Percentiles rank a stretch among this genome's conserved stretches.
These are phyloP conservation scores for Psococerastis gibbosa DNA, from an alignment of 2,888 invertebrate species.

Conservation along the genomic window DNA sequence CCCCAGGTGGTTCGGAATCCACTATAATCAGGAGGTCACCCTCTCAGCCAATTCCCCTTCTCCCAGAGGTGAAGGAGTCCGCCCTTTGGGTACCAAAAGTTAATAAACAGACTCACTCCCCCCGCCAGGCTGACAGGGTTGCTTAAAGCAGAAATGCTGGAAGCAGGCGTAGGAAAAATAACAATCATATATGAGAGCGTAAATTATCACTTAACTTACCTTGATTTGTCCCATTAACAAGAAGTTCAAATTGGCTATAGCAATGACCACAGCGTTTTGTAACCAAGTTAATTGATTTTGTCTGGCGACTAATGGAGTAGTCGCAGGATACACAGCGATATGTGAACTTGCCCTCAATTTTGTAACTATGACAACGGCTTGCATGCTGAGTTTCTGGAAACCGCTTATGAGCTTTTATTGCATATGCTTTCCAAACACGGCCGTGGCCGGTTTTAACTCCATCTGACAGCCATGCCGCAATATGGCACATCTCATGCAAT, in stretches of 20 bases:
- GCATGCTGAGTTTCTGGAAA: constrained; percentile 72
- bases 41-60: too few relatives aligned
- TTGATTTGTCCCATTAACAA: constrained; percentile 36
- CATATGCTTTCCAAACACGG: constrained; percentile 66
- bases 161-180: too few relatives aligned
- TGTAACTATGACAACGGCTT: constrained; percentile 63
- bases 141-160: too few relatives aligned
- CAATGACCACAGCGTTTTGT: constrained; percentile 61
- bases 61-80: too few relatives aligned
- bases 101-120: too few relatives aligned
- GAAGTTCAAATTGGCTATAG: constrained; percentile 46
- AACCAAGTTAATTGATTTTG: constrained; percentile 54
- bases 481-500: constrained; percentile 84
- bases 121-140: too few relatives aligned
- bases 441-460: constrained; percentile 65
- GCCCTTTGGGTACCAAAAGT: too few relatives aligned
- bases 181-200: too few relatives aligned
- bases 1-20: too few relatives aligned
- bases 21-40: too few relatives aligned
- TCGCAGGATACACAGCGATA: constrained; percentile 60
- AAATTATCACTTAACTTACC: constrained; percentile 5
- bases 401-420: constrained; percentile 39
- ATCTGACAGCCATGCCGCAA: constrained; percentile 68
- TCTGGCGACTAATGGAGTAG: constrained; percentile 56
- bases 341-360: constrained; percentile 69